phyloP scores from a whole-genome alignment of 2,113 vertebrate species.

The Halcyon malimbica region DNA sequence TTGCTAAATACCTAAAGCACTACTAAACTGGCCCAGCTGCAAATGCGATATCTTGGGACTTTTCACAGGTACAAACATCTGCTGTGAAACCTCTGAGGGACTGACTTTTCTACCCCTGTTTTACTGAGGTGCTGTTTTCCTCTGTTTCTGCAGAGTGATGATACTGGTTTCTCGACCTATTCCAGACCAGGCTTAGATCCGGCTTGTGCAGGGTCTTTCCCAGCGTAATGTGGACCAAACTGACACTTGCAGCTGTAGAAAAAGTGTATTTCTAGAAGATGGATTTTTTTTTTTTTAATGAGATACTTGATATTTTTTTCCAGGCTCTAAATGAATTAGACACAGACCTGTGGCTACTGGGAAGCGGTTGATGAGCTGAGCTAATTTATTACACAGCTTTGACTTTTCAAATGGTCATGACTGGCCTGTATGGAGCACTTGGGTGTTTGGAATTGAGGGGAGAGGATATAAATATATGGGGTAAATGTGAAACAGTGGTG shows the following conservation, averaged over 20 bases:
- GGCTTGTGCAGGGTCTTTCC: neutral
- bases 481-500: neutral
- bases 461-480: neutral
- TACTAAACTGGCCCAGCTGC: neutral
- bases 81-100: neutral
- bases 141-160: rapidly evolving
- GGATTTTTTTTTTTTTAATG: neutral
- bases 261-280: neutral
- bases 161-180: rapidly evolving
- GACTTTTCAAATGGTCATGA: neutral
- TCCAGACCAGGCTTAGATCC: neutral
- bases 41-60: neutral
- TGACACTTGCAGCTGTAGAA: neutral
- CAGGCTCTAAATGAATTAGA: neutral
- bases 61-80: neutral
- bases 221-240: neutral
- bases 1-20: neutral
- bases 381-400: neutral
- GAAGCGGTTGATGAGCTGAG: neutral
- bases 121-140: neutral
- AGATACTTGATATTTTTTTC: neutral
- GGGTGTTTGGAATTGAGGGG: neutral
- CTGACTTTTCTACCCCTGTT: rapidly evolving
- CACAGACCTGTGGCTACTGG: neutral
- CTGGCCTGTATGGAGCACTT: neutral